A percentile compares a stretch with the other conserved stretches of the same genome.
phyloP scores from a whole-genome alignment of 2,888 invertebrate genomes.

The Tolmerus cingulatus region DNA sequence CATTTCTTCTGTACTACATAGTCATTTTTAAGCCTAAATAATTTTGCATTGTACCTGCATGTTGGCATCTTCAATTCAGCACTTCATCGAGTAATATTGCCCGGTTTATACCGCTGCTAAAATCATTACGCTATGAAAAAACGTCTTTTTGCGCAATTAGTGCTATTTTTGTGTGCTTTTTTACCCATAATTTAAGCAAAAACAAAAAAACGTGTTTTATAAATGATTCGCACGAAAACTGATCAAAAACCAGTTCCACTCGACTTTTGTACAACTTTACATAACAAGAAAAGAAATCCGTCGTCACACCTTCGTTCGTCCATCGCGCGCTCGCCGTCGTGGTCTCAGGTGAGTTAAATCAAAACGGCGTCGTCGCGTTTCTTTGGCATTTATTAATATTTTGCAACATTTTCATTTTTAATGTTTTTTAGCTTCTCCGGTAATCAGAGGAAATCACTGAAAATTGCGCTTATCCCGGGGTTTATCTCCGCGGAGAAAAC shows the following conservation, averaged over 20 bases:
- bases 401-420: neutral
- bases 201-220: neutral
- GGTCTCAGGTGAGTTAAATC: neutral
- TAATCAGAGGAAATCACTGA: neutral
- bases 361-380: neutral
- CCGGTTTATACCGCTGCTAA: neutral
- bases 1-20: too few relatives aligned
- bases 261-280: neutral
- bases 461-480: neutral
- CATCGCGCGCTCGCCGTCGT: neutral
- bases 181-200: neutral
- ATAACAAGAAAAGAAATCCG: neutral
- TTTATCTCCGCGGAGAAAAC: neutral
- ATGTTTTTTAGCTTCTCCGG: neutral
- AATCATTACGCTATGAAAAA: neutral
- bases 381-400: neutral
- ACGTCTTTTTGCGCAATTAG: neutral
- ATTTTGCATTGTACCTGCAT: neutral
- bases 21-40: neutral
- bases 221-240: neutral
- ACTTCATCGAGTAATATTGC: neutral
- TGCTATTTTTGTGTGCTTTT: neutral
- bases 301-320: neutral
- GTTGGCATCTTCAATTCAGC: neutral
- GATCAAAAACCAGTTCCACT: neutral